Evolutionary conservation across 2,797 vertebrate species (phyloP), one percentile per base, ranked within the genome.

Genomic region (Sebastes oblongus): DNA sequence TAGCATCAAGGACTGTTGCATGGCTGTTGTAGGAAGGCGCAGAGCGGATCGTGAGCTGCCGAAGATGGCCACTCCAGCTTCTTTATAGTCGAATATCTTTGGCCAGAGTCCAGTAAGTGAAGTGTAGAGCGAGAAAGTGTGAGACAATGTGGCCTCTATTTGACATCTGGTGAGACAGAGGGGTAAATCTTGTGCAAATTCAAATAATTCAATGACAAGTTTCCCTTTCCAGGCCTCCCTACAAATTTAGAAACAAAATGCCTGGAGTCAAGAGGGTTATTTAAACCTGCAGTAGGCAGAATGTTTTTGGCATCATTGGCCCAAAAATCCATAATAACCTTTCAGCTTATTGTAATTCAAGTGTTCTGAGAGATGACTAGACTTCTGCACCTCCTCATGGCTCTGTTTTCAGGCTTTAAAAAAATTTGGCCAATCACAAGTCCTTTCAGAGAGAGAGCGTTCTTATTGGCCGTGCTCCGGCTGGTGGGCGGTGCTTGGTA

Each of bases 401-500:
- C 46, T 46, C 42, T 50, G 18, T 50, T 50, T 50, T 50, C 42
- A 50, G 42, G 18, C 16, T 20, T 50, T 50, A 50, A 18, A 50
- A 50, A 50, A 46, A 7, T 50, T 1, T 50, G 42, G 1, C 42
- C 42, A 46, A 18, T 46, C 3, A 46, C 16, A 46, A 1, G 42
- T 46, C 3, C 0, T 18, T 46, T 46, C 42, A 46, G 42, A 46
- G 42, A 46, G 13, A 16, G 39, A 42, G 39, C 3, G 14, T 42
- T 42, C 39, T 0, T 42, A 42, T 42, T 16, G 39, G 39, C 13
- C 6, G 39, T 42, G 42, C 0, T 46, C 16, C 0, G 6, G 16
- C 6, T 18, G 42, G 42, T 46, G 42, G 39, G 39, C 39, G 6
- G 42, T 46, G 0, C 42, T 46, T 46, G 6, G 42, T 46, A 46